Conservation (phyloP, 2,797 vertebrate species). For the Microtus californicus region DNA sequence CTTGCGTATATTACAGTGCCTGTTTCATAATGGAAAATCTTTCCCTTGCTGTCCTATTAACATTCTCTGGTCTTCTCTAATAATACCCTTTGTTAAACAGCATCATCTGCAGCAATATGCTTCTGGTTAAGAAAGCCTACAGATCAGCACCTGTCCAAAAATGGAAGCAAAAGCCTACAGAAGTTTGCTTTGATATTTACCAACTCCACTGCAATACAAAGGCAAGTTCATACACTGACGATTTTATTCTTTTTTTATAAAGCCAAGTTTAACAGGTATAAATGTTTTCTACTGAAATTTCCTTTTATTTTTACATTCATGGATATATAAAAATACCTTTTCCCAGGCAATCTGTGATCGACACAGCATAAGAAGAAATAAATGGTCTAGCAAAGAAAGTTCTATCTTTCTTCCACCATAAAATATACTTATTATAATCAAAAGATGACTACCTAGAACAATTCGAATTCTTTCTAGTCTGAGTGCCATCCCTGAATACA, state of each 20-base stretch:
- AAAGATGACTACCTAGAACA: constrained; percentile 50
- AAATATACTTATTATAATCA: constrained; percentile 58
- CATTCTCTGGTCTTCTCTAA: constrained; percentile 37
- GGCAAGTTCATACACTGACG: constrained; percentile 9
- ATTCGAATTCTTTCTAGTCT: constrained; percentile 14
- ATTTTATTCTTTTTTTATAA: constrained; percentile 53
- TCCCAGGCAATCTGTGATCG: not conserved
- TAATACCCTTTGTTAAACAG: constrained; percentile 41
- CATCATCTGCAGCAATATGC: not conserved
- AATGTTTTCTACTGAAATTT: constrained; percentile 43
- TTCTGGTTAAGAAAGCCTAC: not conserved
- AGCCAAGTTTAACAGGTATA: constrained; percentile 16
- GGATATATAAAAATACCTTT: not conserved
- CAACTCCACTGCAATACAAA: not conserved
- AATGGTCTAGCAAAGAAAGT: not conserved
- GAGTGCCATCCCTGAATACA: constrained; percentile 5
- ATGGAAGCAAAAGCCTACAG: constrained; percentile 25
- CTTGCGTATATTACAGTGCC: not conserved
- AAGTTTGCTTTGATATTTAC: constrained; percentile 12
- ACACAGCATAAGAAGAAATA: constrained; percentile 36
- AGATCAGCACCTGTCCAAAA: not conserved
- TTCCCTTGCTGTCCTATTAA: constrained; percentile 35
- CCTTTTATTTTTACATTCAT: constrained; percentile 52
- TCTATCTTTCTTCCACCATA: constrained; percentile 34
- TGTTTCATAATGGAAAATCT: not conserved